Base-by-base conservation (phyloP, 2,888 invertebrate species). In the Thera obeliscata region DNA sequence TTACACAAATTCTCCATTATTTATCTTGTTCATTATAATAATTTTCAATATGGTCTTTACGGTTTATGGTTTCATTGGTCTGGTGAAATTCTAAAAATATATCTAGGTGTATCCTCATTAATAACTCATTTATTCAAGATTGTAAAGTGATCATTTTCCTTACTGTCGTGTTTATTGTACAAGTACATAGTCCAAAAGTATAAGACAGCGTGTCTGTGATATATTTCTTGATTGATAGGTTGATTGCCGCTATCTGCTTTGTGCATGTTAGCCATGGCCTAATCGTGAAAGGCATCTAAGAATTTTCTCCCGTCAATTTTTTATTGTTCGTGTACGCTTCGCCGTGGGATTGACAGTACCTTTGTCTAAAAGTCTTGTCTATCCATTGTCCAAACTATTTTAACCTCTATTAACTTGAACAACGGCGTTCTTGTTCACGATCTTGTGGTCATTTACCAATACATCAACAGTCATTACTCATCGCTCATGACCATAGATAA, bases 361-460 rank as follows among this genome's bases (percentile, higher is more conserved):
- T 87, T 91, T 89, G 88, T 88, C 79, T 79, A 76, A 82, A 81
- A 85, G 79, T 85, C 85, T 82, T 85, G 86, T 87, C 81, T 76
- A 82, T 83, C 83, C 86, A 87, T 81, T 81, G 78, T 78, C 78
- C 79, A 83, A 85, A 85, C 81, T 78, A 80, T 87, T 86, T 85
- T 84, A 88, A 86, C 87, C 86, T 89, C 88, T 86, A 90, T 92
- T 89, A 87, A 85, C 82, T 84, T 78, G 68, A 76, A 87, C 88
- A 87, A 81, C 83, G 78, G 75, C 76, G 76, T 76, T 84, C 85
- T 87, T 87, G 87, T 88, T 86, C 84, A 82, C 84, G 73, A 74
- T 72, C 83, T 85, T 79, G 86, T 87, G 86, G 83, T 87, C 85
- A 86, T 87, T 88, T 86, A 86, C 87, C 84, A 87, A 86, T 85